Conservation (phyloP, 1,140 invertebrate species). For the Cherax quadricarinatus region DNA sequence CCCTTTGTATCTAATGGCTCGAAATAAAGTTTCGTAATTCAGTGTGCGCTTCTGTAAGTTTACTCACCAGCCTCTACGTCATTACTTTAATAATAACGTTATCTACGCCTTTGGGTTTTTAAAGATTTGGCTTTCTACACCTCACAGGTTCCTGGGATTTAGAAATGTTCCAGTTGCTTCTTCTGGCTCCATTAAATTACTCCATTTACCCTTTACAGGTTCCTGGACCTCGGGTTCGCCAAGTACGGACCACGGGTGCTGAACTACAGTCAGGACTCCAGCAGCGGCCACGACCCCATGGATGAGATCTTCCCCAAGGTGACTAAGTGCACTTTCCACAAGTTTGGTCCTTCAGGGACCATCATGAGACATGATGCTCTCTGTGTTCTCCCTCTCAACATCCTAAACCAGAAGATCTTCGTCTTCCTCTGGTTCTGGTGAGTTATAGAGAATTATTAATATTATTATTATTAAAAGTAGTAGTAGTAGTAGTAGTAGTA, state of each 20-base stretch:
- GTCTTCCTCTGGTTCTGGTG: conserved; percentile 97
- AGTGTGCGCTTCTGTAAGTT: too few species aligned
- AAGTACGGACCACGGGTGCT: conserved; percentile 90
- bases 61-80: too few species aligned
- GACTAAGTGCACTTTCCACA: conserved; percentile 87
- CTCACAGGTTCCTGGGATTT: too few species aligned
- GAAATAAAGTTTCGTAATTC: too few species aligned
- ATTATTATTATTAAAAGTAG: background rate
- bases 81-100: too few species aligned
- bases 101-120: too few species aligned
- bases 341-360: conserved; percentile 83
- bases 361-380: conserved; percentile 91
- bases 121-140: too few species aligned
- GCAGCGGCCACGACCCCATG: conserved; percentile 90
- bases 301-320: conserved; percentile 89
- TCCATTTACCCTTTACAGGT: conserved; percentile 75
- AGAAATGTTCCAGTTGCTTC: too few species aligned
- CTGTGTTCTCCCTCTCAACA: conserved; percentile 92
- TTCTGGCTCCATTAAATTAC: too few species aligned
- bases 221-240: conserved; percentile 82
- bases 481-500: background rate
- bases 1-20: too few species aligned
- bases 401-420: conserved; percentile 97
- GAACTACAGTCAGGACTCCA: conserved; percentile 89
- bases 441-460: background rate